Percentiles rank a stretch among this genome's conserved stretches.
Conservation (phyloP, 2,113 vertebrate species). For the Athene cunicularia region DNA sequence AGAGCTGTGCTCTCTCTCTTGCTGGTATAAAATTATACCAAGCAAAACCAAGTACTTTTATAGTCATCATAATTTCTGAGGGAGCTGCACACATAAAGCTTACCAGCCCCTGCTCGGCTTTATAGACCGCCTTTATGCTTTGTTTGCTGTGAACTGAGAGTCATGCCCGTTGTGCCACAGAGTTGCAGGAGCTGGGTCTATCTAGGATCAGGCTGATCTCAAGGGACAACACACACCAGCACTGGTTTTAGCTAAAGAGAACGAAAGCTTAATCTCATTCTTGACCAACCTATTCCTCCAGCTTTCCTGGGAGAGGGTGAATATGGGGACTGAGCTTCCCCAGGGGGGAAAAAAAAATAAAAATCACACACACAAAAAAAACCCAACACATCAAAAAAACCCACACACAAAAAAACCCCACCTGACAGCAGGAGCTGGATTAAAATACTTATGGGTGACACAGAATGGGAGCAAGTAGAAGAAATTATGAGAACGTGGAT, state of each 20-base stretch:
- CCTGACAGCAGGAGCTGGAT: not conserved
- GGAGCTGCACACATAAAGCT: not conserved
- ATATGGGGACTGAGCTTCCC: not conserved
- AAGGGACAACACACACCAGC: too few relatives aligned
- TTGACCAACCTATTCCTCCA: not conserved
- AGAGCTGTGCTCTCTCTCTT: not conserved
- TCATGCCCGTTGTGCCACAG: accelerated
- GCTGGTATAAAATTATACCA: not conserved
- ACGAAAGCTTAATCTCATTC: not conserved
- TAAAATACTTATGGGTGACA: not conserved
- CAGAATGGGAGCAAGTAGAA: not conserved
- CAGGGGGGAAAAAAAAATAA: not conserved
- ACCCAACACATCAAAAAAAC: too few relatives aligned
- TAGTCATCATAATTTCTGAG: not conserved
- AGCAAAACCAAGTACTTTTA: not conserved
- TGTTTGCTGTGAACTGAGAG: not conserved
- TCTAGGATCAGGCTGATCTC: not conserved
- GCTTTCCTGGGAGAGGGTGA: not conserved
- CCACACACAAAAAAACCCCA: too few relatives aligned
- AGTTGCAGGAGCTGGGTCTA: not conserved
- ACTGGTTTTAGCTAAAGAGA: not conserved
- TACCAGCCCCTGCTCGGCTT: not conserved
- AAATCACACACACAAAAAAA: too few relatives aligned
- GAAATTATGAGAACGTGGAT: not conserved
- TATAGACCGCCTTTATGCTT: accelerated